These are phyloP conservation scores for Caenorhabditis macrosperma DNA, from an alignment of 2,888 invertebrate genomes.

Conservation along the genomic window DNA sequence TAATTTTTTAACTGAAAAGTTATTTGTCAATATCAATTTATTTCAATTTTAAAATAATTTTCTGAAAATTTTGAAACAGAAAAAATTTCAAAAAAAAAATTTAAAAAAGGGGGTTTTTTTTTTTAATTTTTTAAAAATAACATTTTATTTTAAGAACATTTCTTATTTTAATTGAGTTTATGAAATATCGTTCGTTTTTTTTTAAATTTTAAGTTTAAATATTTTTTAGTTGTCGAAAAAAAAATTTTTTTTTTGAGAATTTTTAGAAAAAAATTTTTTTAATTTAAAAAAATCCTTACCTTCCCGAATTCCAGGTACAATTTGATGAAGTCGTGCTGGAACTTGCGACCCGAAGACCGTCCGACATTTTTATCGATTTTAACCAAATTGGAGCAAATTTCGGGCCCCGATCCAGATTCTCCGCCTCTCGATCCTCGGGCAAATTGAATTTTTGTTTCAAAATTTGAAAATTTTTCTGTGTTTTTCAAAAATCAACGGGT, in stretches of 20 bases:
- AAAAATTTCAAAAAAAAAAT: no score
- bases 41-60: no score
- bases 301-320: conserved; percentile 66
- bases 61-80: no score
- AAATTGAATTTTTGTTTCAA: background rate
- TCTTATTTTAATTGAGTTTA: background rate
- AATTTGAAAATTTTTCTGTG: background rate
- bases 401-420: conserved; percentile 15
- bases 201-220: background rate
- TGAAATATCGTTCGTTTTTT: no score
- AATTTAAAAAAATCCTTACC: no score
- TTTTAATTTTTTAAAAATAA: no score
- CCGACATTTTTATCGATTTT: conserved; percentile 65
- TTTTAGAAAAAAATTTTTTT: background rate
- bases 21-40: no score
- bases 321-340: conserved; percentile 71
- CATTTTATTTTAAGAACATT: no score
- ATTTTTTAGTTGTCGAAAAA: background rate
- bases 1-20: no score
- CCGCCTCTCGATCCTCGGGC: conserved; percentile 39
- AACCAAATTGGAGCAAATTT: conserved; percentile 24
- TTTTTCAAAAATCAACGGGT: conserved; percentile 20
- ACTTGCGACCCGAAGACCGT: conserved; percentile 54
- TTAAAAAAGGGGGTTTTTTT: no score
- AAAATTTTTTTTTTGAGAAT: background rate